Evolutionary conservation across 53 echinoderm and acorn worm genomes (phyloP), one percentile per base, ranked within the genome.

Genomic region (Holothuria scabra): DNA sequence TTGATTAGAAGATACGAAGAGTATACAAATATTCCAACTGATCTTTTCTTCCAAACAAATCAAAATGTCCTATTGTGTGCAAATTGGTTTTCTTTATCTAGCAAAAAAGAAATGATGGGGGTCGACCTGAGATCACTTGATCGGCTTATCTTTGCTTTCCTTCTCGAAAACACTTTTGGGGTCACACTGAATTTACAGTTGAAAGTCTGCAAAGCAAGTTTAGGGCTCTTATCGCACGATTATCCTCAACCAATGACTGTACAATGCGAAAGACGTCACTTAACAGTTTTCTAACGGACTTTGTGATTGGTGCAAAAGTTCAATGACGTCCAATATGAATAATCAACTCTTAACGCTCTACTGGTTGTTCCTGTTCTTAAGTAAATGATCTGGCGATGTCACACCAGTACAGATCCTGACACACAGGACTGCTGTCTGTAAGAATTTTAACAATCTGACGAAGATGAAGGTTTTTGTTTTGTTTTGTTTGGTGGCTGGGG

Each of bases 1-100:
- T 52, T 52, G 52, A 52, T 52, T 52, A 52, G 18, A 69, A n/a
- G 69, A 69, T 69, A 69, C 22, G n/a, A 34, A 37, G 31, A 69
- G n/a, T 41, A 34, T 38, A 32, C 35, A 69, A 22, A 69, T 22
- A 69, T 52, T 22, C 69, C 14, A 34, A n/a, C 35, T 69, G 69
- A 69, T 69, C 69, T 69, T 41, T 69, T 29, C 22, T 32, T 20
- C 4, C 69, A 69, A 69, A 69, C 69, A 69, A 69, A 16, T 28
- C 13, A n/a, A 14, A 41, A 69, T 69, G 31, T 69, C 69, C 69
- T 69, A 69, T 69, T 69, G 69, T 69, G 41, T 69, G 69, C 69
- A 69, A 69, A 69, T 69, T 41, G 32, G 41, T 38, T 52, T 69
- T 69, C 14, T n/a, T 29, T 69, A 38, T 20, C 41, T 8, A 4